Evolutionary conservation across 2,888 invertebrate genomes (phyloP).

Genomic region (Erpobdella octoculata): DNA sequence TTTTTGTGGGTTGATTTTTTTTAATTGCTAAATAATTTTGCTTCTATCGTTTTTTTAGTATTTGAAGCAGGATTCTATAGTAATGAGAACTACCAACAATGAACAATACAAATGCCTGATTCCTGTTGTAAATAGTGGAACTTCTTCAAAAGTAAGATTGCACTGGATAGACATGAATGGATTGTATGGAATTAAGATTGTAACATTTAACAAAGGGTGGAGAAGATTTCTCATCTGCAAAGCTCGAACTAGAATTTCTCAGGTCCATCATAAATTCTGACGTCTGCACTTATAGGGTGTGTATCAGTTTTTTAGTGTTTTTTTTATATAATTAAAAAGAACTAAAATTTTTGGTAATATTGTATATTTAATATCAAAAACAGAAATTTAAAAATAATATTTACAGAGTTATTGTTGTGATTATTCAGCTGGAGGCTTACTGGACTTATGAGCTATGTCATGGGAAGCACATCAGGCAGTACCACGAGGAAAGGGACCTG

Average conservation of each 20-base stretch:
- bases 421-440: slow-evolving; percentile 58
- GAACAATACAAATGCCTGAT: slow-evolving; percentile 76
- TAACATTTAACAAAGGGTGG: slow-evolving; percentile 49
- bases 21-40: no score
- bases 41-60: background rate
- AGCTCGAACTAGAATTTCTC: slow-evolving; percentile 70
- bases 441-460: slow-evolving; percentile 97
- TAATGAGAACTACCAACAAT: slow-evolving; percentile 67
- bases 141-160: slow-evolving; percentile 9
- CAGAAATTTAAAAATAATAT: background rate
- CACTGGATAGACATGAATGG: background rate
- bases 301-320: no score
- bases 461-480: slow-evolving; percentile 80
- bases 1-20: no score
- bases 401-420: background rate
- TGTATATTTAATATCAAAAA: background rate
- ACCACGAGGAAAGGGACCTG: slow-evolving; percentile 88
- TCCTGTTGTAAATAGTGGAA: slow-evolving; percentile 57
- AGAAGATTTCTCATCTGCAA: slow-evolving; percentile 63
- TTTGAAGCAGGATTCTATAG: slow-evolving; percentile 52
- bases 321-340: no score
- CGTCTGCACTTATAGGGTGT: slow-evolving; percentile 69
- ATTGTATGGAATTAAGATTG: background rate
- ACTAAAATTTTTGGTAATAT: background rate
- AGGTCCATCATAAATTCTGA: slow-evolving; percentile 68